phyloP scores from a whole-genome alignment of 2,113 vertebrate species.

The Illadopsis cleaveri region DNA sequence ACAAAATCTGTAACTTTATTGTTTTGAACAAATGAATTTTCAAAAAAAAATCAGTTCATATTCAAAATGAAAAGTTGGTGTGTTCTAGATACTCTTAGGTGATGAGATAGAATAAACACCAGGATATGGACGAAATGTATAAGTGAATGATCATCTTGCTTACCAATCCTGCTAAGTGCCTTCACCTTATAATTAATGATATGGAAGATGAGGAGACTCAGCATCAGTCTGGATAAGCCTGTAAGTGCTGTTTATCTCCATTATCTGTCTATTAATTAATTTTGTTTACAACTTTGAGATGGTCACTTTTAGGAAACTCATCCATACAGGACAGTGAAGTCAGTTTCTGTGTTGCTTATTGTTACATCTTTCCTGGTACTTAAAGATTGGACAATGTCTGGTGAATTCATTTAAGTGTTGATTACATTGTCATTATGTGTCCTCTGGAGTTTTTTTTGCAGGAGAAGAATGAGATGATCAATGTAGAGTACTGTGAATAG shows the following conservation, averaged over 20 bases:
- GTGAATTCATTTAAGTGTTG: conserved; percentile 47
- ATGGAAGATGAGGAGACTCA: neutral
- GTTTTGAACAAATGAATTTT: neutral
- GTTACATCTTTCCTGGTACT: conserved; percentile 21
- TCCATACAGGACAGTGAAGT: neutral
- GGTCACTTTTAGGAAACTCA: neutral
- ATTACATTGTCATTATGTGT: conserved; percentile 46
- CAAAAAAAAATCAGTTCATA: neutral
- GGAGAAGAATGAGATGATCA: conserved; percentile 70
- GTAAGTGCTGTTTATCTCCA: neutral
- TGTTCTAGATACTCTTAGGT: neutral
- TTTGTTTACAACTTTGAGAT: neutral
- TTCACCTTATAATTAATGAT: neutral
- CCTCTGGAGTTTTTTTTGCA: conserved; percentile 3
- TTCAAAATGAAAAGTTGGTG: neutral
- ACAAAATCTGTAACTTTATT: neutral
- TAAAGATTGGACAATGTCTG: conserved; percentile 32
- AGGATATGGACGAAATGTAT: neutral
- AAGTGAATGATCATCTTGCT: neutral
- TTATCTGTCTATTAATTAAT: conserved; percentile 14
- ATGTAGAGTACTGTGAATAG: conserved; percentile 61
- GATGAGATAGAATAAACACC: neutral
- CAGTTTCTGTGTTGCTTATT: neutral
- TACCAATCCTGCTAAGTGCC: neutral
- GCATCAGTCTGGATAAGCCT: neutral